Evolutionary conservation across 2,888 invertebrate genomes (phyloP), one percentile per base, ranked within the genome.

Genomic region (Tachina fera): DNA sequence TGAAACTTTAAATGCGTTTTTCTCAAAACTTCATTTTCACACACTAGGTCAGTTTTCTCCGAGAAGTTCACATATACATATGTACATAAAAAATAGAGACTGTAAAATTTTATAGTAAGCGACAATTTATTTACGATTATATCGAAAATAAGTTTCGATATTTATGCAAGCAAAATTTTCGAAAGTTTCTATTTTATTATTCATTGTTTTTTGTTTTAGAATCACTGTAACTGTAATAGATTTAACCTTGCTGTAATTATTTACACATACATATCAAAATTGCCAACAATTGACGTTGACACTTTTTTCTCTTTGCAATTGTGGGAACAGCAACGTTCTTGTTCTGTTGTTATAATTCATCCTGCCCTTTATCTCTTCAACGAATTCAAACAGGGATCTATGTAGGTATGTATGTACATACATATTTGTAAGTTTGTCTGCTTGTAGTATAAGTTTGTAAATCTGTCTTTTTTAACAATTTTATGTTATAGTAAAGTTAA

Each of bases 221-320:
- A 39, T 0, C 56, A 74, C 72, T 80, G 80, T 60, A 65, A 13
- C 43, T 77, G 47, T 72, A 56, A 61, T 58, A 51, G 67, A n/a
- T 80, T 31, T 76, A 79, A 86, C 86, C 86, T 82, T 83, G 75
- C 51, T 72, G 53, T 82, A 60, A 67, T 67, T 79, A 86, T 84
- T 84, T 86, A 31, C 31, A 31, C 4, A 31, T 3, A 22, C 3
- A 80, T 83, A 76, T 83, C 72, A 71, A 78, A 86, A 87, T 83
- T 88, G 87, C 87, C 87, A 87, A 86, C 89, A 88, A 87, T 89
- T 88, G 88, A 87, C 87, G 88, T 84, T 89, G 87, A 88, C 89
- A 89, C 87, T 87, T 87, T 87, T 82, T 58, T 72, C 22, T 63
- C 74, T 76, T 84, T 86, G 85, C 74, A 65, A 74, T 67, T 58